Conservation (phyloP, 2,113 vertebrate genomes). For the Aplodontia rufa region DNA sequence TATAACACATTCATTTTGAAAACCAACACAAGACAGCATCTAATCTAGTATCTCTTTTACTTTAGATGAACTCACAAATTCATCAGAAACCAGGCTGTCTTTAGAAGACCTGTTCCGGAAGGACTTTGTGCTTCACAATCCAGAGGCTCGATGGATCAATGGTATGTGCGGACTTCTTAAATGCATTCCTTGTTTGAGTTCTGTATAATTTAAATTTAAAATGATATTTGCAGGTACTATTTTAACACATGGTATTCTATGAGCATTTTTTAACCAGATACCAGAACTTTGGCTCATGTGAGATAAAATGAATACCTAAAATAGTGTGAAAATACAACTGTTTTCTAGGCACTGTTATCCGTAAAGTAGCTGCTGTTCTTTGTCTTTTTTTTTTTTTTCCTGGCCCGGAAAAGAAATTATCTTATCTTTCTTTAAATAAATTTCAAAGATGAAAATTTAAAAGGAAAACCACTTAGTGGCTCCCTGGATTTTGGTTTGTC, state of each 20-base stretch:
- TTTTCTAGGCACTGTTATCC: background rate
- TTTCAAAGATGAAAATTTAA: background rate
- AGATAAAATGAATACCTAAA: background rate
- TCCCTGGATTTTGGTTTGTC: background rate
- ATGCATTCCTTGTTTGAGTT: background rate
- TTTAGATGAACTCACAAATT: conserved; percentile 91
- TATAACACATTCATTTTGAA: background rate
- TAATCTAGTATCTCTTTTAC: conserved; percentile 64
- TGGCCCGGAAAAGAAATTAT: background rate
- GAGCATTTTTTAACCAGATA: background rate
- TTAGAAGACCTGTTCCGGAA: conserved; percentile 96
- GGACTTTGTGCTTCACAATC: conserved; percentile 92
- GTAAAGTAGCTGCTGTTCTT: background rate
- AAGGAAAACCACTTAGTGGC: background rate
- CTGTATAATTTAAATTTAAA: background rate
- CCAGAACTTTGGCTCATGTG: background rate
- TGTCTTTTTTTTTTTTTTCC: background rate
- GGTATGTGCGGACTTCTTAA: conserved; percentile 84
- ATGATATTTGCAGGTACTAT: background rate
- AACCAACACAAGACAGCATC: background rate
- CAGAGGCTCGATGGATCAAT: conserved; percentile 95
- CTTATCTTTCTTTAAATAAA: background rate
- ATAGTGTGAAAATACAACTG: background rate
- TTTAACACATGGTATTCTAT: background rate
- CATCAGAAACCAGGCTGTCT: conserved; percentile 92